Base-by-base conservation (phyloP, 23 tunicate genomes). In the Aplidium turbinatum region DNA sequence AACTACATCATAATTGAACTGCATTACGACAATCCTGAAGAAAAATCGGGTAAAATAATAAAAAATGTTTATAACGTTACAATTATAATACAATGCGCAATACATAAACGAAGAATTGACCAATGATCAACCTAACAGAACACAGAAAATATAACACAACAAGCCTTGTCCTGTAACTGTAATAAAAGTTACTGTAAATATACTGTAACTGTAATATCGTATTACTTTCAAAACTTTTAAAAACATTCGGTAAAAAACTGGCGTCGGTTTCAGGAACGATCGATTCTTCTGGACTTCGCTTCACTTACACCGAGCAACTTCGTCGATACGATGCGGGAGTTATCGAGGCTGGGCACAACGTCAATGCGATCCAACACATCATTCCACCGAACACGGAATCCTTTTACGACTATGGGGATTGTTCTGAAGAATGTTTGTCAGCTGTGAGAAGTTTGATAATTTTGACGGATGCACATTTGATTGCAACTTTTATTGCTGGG, bases 251-350 rank as follows among this genome's bases (percentile, higher is more conserved):
- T n/a, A n/a, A n/a, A n/a, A n/a, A n/a, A n/a, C n/a, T n/a, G n/a
- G n/a, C n/a, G n/a, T n/a, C n/a, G n/a, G n/a, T 31, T 67, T 1
- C 71, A 82, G 87, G 63, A 18, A 63, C 73, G 34, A 38, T 82
- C 13, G 87, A 82, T 35, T 7, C 38, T 11, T 82, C 87, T 25
- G 87, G 87, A 5, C 23, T 82, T 28, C 42, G 74, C 33, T 57
- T 82, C 6, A 26, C 20, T 48, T 73, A 82, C 55, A 82, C 87
- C 2, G 22, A 51, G 2, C 53, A 82, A 1, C 33, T 82, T 3
- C 73, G 87, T 31, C 74, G 73, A 33, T 50, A 82, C 45, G 87
- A 82, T 38, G 80, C 87, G 34, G 87, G 87, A 40, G 34, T 63
- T 18, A 47, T 82, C 24, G 35, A 38, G 32, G 38, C 42, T 63